Evolutionary conservation across 1,140 invertebrate species (phyloP), one percentile per base, ranked within the genome.

Genomic region (Mercenaria mercenaria): DNA sequence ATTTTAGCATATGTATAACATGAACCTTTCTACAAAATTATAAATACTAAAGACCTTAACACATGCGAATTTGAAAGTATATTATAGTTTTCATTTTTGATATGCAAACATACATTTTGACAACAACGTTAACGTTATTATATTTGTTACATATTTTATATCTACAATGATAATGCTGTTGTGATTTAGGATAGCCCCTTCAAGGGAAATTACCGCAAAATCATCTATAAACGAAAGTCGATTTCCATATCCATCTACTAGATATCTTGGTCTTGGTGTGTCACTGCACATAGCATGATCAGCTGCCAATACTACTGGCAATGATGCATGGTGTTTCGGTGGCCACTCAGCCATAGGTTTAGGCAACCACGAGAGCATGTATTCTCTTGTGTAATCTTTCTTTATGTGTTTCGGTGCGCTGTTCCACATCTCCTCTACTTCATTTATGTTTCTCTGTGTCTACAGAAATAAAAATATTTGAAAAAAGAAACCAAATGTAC

Each of bases 381-480:
- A 80, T 34, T 80, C 47, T 26, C 34, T 50, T 26, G 43, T 23
- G 29, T 80, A 80, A 26, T 37, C n/a, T 23, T 56, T 43, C 34
- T 56, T 80, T 1, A 80, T 26, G 26, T 80, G 47, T 59, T 37
- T 3, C 13, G 76, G 32, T 23, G 37, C 6, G n/a, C 10, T 6
- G 3, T 80, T 39, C 76, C 76, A 80, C 47, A 80, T 50, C n/a
- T 80, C 76, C 11, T 80, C 76, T 18, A 59, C 34, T 26, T 80
- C 76, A 6, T 80, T 52, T 39, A n/a, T 56, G 8, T 56, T 23
- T 29, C 76, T 37, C 23, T 80, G 6, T 50, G 41, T 39, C 76
- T 80, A 23, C 4, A 39, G 20, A 50, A 11, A 50, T 10, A 50
- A 50, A 50, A 50, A n/a, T n/a, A n/a, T n/a, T n/a, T n/a, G n/a